phyloP scores from a whole-genome alignment of 37 sponge, comb jelly and placozoan genomes.

The Chondrilla cf. caribensis region DNA sequence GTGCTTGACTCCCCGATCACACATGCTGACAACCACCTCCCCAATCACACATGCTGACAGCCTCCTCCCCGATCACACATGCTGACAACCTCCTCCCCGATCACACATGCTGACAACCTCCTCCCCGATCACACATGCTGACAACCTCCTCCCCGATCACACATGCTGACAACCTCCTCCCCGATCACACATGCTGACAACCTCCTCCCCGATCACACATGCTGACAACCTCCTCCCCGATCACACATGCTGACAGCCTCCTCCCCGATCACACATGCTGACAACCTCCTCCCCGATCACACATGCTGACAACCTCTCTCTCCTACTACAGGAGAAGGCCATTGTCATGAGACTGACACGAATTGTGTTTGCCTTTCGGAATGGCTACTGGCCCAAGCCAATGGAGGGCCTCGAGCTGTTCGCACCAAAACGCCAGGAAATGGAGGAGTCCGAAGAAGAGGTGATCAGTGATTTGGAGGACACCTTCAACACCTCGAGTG shows the following conservation, averaged over 20 bases:
- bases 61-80: background rate
- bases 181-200: background rate
- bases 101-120: background rate
- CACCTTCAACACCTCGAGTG: background rate
- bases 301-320: background rate
- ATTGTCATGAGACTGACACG: conserved; percentile 64
- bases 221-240: background rate
- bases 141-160: no score
- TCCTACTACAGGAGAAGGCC: conserved; percentile 60
- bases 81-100: background rate
- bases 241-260: no score
- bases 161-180: no score
- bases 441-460: background rate
- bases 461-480: conserved; percentile 18
- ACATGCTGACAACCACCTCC: no score
- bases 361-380: conserved; percentile 73
- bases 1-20: background rate
- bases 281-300: background rate
- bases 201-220: background rate
- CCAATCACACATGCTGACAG: no score
- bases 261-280: background rate
- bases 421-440: conserved; percentile 21
- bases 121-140: no score
- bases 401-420: conserved; percentile 85
- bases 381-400: conserved; percentile 72